phyloP scores from a whole-genome alignment of 1,140 invertebrate genomes.

The Lerema accius region DNA sequence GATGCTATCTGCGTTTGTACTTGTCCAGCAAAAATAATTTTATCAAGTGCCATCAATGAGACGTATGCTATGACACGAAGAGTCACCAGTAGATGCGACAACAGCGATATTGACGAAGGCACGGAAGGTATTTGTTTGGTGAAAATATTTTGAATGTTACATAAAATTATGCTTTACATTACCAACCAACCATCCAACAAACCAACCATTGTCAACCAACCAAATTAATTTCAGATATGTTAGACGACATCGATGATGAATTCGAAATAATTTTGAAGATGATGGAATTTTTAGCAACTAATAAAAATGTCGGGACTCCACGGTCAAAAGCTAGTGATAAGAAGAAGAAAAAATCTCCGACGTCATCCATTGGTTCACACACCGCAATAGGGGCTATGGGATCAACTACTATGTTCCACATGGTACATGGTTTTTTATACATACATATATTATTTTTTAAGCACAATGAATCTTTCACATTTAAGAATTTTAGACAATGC shows the following conservation, averaged over 20 bases:
- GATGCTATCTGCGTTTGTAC: conserved; percentile 60
- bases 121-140: conserved; percentile 29
- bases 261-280: conserved; percentile 65
- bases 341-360: conserved; percentile 62
- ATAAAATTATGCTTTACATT: background rate
- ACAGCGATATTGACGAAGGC: conserved; percentile 27
- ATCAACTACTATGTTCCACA: conserved; percentile 63
- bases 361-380: conserved; percentile 55
- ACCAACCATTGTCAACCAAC: no score
- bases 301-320: conserved; percentile 59
- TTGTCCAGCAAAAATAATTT: conserved; percentile 48
- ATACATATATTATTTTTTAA: no score
- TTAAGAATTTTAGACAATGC: no score
- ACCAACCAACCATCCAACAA: no score
- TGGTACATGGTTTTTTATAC: no score
- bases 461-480: no score
- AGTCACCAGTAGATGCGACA: conserved; percentile 39
- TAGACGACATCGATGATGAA: conserved; percentile 53
- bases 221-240: conserved; percentile 23
- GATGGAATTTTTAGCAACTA: conserved; percentile 54
- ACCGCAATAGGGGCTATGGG: conserved; percentile 54
- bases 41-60: conserved; percentile 58
- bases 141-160: conserved; percentile 10
- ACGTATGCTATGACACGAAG: conserved; percentile 51
- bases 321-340: conserved; percentile 66